These are phyloP conservation scores for Acromyrmex charruanus DNA, from an alignment of 1,140 invertebrate species.

Conservation along the genomic window DNA sequence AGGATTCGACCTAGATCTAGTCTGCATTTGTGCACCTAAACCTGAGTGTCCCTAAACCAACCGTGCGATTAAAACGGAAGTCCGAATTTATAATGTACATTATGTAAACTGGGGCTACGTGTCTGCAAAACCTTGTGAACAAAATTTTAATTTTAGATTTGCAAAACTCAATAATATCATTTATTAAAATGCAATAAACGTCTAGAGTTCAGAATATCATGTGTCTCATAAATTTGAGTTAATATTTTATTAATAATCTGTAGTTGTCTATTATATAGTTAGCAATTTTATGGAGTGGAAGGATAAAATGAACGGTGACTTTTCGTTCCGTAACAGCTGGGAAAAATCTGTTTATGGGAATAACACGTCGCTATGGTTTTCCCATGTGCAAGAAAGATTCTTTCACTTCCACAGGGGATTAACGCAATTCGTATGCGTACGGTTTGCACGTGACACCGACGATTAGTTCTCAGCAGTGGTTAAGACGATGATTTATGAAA, in stretches of 20 bases:
- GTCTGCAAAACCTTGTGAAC: constrained; percentile 61
- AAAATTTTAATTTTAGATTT: constrained; percentile 80
- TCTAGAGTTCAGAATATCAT: background rate
- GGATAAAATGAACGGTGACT: background rate
- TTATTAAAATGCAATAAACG: constrained; percentile 31
- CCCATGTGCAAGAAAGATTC: constrained; percentile 35
- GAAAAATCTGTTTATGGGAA: constrained; percentile 45
- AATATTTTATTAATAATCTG: constrained; percentile 17
- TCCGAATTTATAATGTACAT: constrained; percentile 84
- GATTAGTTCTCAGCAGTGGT: constrained; percentile 33
- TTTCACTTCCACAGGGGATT: constrained; percentile 68
- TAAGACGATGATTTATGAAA: constrained; percentile 60
- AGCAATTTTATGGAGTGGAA: background rate
- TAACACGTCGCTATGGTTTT: constrained; percentile 14
- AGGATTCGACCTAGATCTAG: constrained; percentile 75
- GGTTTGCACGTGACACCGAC: constrained; percentile 55
- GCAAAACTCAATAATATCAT: constrained; percentile 57
- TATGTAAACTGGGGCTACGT: constrained; percentile 79
- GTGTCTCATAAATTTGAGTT: background rate
- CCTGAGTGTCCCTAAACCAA: constrained; percentile 51
- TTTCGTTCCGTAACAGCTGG: constrained; percentile 47
- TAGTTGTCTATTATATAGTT: background rate
- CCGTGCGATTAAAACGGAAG: constrained; percentile 74
- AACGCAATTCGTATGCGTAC: constrained; percentile 66
- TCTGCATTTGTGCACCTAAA: constrained; percentile 71